Evolutionary conservation across 2,113 vertebrate species (phyloP).

Genomic region (Ceyx margarethae): DNA sequence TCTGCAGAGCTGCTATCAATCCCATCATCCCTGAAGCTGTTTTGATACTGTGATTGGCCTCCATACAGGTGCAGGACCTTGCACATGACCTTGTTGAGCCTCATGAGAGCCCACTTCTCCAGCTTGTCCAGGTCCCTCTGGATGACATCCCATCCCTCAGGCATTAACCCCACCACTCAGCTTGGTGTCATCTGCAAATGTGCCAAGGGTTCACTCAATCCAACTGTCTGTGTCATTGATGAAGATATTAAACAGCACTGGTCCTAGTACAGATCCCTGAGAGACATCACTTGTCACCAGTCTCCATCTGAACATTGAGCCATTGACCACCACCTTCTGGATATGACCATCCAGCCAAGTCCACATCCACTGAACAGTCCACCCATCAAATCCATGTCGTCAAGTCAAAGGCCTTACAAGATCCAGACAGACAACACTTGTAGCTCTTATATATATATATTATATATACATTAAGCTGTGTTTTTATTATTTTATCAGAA

Average conservation of each 20-base stretch:
- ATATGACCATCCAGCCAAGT: neutral
- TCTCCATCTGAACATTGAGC: neutral
- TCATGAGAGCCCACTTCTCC: neutral
- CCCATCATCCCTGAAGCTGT: neutral
- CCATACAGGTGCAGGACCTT: neutral
- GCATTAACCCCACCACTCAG: neutral
- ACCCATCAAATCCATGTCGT: neutral
- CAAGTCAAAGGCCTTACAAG: neutral
- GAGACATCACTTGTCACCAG: neutral
- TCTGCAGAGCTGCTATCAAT: neutral
- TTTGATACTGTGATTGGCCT: neutral
- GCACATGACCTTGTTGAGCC: neutral
- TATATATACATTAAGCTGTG: neutral
- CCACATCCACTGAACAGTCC: neutral
- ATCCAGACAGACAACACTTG: neutral
- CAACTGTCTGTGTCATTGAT: neutral
- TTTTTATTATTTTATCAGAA: neutral
- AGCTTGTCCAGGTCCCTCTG: neutral
- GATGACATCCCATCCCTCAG: neutral
- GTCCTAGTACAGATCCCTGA: neutral
- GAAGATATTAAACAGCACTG: neutral
- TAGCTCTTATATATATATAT: neutral
- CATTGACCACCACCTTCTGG: neutral
- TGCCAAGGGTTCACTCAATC: neutral
- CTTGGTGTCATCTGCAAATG: neutral